phyloP scores from a whole-genome alignment of 92 coral and sea anemone genomes.

The Muricea muricata region DNA sequence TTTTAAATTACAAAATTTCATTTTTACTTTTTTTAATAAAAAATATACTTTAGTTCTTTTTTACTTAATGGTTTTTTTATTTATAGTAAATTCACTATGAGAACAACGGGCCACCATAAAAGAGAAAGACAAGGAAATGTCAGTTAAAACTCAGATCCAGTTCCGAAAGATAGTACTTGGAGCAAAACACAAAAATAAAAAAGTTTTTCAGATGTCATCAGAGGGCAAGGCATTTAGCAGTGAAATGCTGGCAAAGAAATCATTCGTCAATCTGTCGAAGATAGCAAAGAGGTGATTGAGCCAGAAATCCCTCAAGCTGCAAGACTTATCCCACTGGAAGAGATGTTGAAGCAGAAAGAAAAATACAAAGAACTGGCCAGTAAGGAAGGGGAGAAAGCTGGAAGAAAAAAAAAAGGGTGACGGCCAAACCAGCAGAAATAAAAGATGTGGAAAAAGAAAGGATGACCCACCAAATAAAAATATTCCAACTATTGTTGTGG shows the following conservation, averaged over 20 bases:
- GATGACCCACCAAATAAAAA: too few relatives aligned
- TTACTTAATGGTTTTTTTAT: too few relatives aligned
- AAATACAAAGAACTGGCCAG: background rate
- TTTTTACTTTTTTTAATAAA: background rate
- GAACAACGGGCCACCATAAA: constrained; percentile 1
- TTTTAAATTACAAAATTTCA: too few relatives aligned
- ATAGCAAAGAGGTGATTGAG: constrained; percentile 1
- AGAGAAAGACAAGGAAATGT: background rate
- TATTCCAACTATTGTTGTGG: too few relatives aligned
- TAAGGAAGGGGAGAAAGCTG: background rate
- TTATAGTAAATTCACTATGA: background rate
- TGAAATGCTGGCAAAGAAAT: constrained; percentile 13
- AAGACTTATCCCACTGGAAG: background rate
- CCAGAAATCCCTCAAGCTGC: background rate
- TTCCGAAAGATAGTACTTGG: constrained; percentile 26
- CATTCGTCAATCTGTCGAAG: background rate
- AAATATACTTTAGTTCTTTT: background rate
- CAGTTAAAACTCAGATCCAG: background rate
- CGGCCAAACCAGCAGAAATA: too few relatives aligned
- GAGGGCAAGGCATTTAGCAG: constrained; percentile 29
- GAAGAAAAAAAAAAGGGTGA: too few relatives aligned
- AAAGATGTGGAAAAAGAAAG: too few relatives aligned
- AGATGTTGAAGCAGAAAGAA: background rate
- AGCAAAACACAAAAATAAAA: constrained; percentile 17
- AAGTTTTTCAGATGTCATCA: constrained; percentile 46